phyloP scores from a whole-genome alignment of 2,113 vertebrate genomes.

The Tragelaphus scriptus region DNA sequence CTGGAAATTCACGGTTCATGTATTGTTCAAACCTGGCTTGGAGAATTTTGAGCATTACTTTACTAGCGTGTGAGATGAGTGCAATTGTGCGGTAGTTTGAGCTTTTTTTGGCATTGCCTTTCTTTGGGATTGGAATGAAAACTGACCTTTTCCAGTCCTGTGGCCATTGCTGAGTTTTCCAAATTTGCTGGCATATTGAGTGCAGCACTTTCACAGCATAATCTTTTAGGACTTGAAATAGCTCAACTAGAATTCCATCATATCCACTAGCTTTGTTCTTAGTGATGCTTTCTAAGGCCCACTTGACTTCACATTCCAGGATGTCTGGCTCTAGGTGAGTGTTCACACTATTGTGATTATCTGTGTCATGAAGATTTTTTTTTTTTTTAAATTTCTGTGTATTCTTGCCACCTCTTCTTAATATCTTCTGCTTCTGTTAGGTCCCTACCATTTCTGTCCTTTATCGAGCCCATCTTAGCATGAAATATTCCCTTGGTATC shows the following conservation, averaged over 20 bases:
- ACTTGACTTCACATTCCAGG: background rate
- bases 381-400: background rate
- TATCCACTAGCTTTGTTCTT: background rate
- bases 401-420: background rate
- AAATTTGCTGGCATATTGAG: background rate
- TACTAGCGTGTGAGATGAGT: background rate
- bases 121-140: background rate
- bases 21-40: background rate
- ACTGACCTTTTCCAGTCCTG: background rate
- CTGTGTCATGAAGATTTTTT: background rate
- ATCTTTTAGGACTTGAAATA: background rate
- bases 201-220: background rate
- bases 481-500: background rate
- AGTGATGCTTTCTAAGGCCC: background rate
- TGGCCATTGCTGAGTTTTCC: background rate
- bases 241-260: background rate
- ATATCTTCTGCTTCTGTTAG: background rate
- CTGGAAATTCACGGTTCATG: background rate
- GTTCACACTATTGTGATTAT: background rate
- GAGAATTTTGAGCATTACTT: background rate
- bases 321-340: background rate
- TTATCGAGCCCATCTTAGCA: background rate
- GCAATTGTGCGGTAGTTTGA: rapidly evolving
- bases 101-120: background rate
- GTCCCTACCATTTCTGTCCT: background rate